These are phyloP conservation scores for Ganaspis sp. DNA, from an alignment of 1,140 invertebrate species.

Conservation along the genomic window DNA sequence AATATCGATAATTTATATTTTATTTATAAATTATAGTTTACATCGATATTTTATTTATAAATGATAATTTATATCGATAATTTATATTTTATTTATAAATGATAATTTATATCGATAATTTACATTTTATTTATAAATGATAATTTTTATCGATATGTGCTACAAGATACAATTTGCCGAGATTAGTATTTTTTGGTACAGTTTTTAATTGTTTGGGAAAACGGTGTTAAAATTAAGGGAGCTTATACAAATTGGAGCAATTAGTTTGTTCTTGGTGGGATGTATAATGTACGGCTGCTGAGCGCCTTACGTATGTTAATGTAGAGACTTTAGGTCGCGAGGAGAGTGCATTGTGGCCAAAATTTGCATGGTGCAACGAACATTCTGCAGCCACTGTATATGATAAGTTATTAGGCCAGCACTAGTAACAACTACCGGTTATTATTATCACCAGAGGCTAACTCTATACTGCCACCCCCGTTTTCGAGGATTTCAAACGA, in stretches of 20 bases:
- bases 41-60: too few species aligned
- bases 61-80: too few species aligned
- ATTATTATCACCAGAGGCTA: slow-evolving; percentile 9
- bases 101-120: too few species aligned
- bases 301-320: slow-evolving; percentile 20
- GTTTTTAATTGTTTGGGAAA: too few species aligned
- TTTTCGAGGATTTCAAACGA: slow-evolving; percentile 11
- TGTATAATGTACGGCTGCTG: background rate
- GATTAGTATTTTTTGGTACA: too few species aligned
- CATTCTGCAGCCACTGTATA: slow-evolving; percentile 15
- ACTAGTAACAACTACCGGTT: background rate
- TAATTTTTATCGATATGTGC: too few species aligned
- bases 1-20: too few species aligned
- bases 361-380: slow-evolving; percentile 7
- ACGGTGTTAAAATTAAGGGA: too few species aligned
- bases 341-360: background rate
- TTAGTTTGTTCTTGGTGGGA: background rate
- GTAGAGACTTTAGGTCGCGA: slow-evolving; percentile 5
- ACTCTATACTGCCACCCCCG: background rate
- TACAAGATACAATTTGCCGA: too few species aligned
- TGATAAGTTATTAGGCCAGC: slow-evolving; percentile 11
- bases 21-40: too few species aligned
- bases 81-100: too few species aligned
- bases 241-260: background rate
- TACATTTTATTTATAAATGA: too few species aligned